Evolutionary conservation across 2,888 invertebrate species (phyloP).

Genomic region (Drosophila demipolita): DNA sequence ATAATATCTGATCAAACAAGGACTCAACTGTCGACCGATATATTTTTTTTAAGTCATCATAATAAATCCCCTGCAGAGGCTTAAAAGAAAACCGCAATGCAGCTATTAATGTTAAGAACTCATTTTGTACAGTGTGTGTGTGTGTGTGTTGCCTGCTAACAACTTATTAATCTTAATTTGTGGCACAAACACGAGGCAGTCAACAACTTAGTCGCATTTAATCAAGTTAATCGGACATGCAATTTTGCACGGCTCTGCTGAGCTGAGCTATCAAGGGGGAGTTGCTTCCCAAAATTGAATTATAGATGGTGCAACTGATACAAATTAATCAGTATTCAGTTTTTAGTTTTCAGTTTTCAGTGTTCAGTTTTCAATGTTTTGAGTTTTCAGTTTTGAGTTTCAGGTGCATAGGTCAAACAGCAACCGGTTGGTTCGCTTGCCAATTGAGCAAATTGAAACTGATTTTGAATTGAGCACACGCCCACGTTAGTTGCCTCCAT

Average conservation of each 20-base stretch:
- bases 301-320: constrained; percentile 47
- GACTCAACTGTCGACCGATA: neutral
- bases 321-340: constrained; percentile 12
- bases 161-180: constrained; percentile 49
- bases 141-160: constrained; percentile 36
- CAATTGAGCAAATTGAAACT: constrained; percentile 22
- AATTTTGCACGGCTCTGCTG: constrained; percentile 19
- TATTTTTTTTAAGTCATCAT: neutral
- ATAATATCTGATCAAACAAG: neutral
- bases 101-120: neutral
- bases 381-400: neutral
- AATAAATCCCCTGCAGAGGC: neutral
- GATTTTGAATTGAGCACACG: constrained; percentile 44
- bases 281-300: neutral
- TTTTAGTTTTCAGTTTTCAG: neutral
- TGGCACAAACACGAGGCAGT: constrained; percentile 25
- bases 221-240: constrained; percentile 65
- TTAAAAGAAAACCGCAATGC: neutral
- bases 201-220: constrained; percentile 58
- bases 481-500: constrained; percentile 19
- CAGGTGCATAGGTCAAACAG: constrained; percentile 24
- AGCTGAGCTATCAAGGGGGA: neutral
- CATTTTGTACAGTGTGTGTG: neutral
- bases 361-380: neutral
- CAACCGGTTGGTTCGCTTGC: constrained; percentile 19